A percentile compares a stretch with the other conserved stretches of the same genome.
Evolutionary conservation across 2,113 vertebrate species (phyloP).

Genomic region (Campylomormyrus tamandua): DNA sequence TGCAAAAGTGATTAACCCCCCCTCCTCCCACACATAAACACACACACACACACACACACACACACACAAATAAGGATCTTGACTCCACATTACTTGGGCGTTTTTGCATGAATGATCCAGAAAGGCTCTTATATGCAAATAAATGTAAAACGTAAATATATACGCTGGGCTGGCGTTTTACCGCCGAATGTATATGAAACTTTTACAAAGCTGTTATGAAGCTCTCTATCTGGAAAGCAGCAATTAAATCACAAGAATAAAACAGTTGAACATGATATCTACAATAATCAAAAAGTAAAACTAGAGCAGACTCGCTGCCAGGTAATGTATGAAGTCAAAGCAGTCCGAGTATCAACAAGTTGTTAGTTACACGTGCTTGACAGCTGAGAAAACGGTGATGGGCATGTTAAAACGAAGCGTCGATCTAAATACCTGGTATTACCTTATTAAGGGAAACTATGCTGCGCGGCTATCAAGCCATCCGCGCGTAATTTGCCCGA

Average conservation of each 20-base stretch:
- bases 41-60: not conserved
- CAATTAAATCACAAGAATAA: not conserved
- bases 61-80: not conserved
- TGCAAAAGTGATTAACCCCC: too few relatives aligned
- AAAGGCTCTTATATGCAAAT: not conserved
- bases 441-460: not conserved
- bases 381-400: not conserved
- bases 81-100: not conserved
- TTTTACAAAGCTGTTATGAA: not conserved
- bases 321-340: not conserved
- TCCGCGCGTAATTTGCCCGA: not conserved
- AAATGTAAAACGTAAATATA: not conserved
- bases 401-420: not conserved
- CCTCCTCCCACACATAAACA: not conserved
- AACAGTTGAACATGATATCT: not conserved
- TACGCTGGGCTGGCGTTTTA: not conserved
- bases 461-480: not conserved
- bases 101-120: conserved; percentile 10
- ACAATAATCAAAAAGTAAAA: not conserved
- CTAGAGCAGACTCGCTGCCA: not conserved
- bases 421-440: not conserved
- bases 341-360: not conserved
- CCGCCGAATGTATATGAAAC: not conserved
- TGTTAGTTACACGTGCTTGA: not conserved
- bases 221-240: not conserved